Conservation (phyloP, 2,797 vertebrate genomes). For the Pyrrhura leucotis region DNA sequence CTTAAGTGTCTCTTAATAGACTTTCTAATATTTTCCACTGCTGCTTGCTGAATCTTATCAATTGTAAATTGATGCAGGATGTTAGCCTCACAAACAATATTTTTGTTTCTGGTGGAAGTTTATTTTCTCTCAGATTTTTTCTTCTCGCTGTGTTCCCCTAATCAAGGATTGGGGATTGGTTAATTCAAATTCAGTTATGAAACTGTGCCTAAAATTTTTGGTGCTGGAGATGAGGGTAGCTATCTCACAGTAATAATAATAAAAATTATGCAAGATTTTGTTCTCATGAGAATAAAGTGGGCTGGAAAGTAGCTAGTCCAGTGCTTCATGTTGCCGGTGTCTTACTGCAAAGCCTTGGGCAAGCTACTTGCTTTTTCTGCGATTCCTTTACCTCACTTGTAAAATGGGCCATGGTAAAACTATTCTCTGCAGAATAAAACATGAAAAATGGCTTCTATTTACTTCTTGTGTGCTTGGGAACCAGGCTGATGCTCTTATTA, state of each 20-base stretch:
- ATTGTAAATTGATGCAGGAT: conserved; percentile 33
- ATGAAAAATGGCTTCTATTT: conserved; percentile 69
- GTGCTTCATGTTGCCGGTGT: background rate
- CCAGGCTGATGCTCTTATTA: conserved; percentile 57
- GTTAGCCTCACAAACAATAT: conserved; percentile 40
- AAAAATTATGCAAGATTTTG: background rate
- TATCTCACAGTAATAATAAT: background rate
- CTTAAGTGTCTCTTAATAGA: conserved; percentile 43
- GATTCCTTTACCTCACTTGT: conserved; percentile 60
- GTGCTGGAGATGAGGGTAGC: background rate
- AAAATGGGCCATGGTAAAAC: background rate
- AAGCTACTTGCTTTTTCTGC: conserved; percentile 54
- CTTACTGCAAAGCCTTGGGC: conserved; percentile 47
- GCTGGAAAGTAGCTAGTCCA: background rate
- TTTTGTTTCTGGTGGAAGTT: conserved; percentile 24
- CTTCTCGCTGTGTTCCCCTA: background rate
- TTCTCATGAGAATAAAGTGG: background rate
- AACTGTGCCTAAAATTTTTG: background rate
- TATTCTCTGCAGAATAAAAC: conserved; percentile 44
- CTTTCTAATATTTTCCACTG: conserved; percentile 41
- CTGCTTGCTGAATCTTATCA: conserved; percentile 14
- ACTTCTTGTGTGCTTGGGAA: conserved; percentile 2
- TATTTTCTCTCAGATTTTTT: conserved; percentile 11
- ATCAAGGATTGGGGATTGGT: background rate
- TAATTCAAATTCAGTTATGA: background rate